Evolutionary conservation across 2,797 vertebrate species (phyloP).

Genomic region (Podarcis siculus): DNA sequence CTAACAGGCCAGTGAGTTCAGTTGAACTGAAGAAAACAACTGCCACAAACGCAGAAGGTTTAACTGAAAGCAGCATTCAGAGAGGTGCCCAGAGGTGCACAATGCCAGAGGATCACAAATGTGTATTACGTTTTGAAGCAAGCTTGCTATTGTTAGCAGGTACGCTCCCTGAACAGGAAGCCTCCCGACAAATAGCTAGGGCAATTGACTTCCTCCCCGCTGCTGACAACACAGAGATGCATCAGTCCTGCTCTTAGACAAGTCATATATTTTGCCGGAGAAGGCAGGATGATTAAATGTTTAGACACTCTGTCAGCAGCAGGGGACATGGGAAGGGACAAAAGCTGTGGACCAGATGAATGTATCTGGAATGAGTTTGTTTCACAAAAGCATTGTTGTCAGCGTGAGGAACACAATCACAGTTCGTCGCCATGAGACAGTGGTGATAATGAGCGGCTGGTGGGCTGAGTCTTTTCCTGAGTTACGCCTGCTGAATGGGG

Average conservation of each 20-base stretch:
- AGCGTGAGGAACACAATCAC: background rate
- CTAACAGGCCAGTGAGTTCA: background rate
- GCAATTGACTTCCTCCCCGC: slow-evolving; percentile 9
- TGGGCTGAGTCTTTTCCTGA: background rate
- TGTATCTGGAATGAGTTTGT: background rate
- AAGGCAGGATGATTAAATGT: slow-evolving; percentile 24
- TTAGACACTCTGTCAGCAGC: slow-evolving; percentile 22
- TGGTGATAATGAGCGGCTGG: background rate
- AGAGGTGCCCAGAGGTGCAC: slow-evolving; percentile 6
- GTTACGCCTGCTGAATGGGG: background rate
- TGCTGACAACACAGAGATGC: slow-evolving; percentile 19
- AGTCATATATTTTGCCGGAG: background rate
- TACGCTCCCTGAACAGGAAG: slow-evolving; percentile 34
- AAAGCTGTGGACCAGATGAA: background rate
- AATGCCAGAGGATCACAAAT: background rate
- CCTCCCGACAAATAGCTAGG: slow-evolving; percentile 13
- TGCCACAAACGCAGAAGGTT: background rate
- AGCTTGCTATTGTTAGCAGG: slow-evolving; percentile 25
- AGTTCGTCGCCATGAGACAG: background rate
- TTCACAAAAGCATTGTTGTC: background rate
- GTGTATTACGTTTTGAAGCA: slow-evolving; percentile 19
- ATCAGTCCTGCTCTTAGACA: background rate
- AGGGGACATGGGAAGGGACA: slow-evolving; percentile 14
- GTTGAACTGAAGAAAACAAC: slow-evolving; percentile 28
- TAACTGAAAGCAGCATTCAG: slow-evolving; percentile 31